phyloP scores from a whole-genome alignment of 2,888 invertebrate species.

The Polietes domitor region DNA sequence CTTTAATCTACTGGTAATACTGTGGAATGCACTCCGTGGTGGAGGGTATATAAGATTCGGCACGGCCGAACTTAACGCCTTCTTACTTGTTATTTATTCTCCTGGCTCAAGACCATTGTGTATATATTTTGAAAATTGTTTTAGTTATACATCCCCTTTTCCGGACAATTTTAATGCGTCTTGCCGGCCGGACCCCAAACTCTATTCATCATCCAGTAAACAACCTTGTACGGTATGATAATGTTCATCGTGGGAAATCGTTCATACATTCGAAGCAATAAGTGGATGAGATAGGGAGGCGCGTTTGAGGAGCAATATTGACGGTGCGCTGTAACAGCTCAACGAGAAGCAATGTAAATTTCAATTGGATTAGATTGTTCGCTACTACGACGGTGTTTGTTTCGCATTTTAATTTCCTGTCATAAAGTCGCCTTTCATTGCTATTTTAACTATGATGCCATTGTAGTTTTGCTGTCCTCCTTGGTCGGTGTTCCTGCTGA shows the following conservation, averaged over 20 bases:
- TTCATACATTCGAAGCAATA: neutral
- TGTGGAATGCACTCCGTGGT: no score
- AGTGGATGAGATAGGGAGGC: neutral
- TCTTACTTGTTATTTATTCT: no score
- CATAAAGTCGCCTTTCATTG: constrained; percentile 54
- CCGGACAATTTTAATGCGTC: no score
- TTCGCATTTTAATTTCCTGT: constrained; percentile 66
- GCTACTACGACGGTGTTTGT: constrained; percentile 29
- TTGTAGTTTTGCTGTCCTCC: neutral
- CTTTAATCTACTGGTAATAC: no score
- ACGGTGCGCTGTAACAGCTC: neutral
- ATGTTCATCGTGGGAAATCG: neutral
- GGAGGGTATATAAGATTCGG: no score
- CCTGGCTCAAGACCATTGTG: no score
- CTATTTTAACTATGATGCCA: constrained; percentile 10
- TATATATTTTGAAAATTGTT: no score
- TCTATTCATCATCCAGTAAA: no score
- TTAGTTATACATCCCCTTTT: no score
- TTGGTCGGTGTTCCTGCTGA: neutral
- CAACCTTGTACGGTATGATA: no score
- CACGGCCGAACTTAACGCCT: no score
- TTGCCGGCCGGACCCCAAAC: no score
- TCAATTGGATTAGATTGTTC: constrained; percentile 21
- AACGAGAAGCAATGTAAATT: neutral
- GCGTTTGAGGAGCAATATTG: neutral